Evolutionary conservation across 1,140 invertebrate species (phyloP).

Genomic region (Drosophila ogumai): DNA sequence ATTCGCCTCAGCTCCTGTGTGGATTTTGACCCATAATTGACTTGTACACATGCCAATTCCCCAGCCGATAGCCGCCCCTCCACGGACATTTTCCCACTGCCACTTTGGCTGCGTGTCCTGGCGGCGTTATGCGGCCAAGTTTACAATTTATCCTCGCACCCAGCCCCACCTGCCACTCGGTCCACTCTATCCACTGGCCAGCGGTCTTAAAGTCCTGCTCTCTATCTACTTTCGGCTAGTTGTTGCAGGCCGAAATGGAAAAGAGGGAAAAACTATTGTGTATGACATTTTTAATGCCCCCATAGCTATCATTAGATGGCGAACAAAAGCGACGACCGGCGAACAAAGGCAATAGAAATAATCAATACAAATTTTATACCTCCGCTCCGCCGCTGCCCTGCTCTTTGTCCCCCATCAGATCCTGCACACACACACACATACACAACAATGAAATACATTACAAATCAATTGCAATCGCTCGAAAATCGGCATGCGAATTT

Average conservation of each 20-base stretch:
- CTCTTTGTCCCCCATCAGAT: conserved; percentile 21
- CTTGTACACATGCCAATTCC: conserved; percentile 80
- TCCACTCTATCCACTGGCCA: background rate
- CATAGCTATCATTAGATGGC: conserved; percentile 80
- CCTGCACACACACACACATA: conserved; percentile 31
- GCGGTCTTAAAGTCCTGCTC: conserved; percentile 38
- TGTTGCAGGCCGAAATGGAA: conserved; percentile 7
- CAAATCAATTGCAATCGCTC: conserved; percentile 83
- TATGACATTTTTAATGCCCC: conserved; percentile 82
- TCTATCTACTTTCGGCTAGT: conserved; percentile 14
- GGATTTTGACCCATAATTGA: conserved; percentile 82
- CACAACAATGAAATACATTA: conserved; percentile 82
- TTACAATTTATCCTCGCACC: conserved; percentile 49
- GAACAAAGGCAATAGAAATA: conserved; percentile 82
- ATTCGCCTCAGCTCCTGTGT: conserved; percentile 67
- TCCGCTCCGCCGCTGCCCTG: background rate
- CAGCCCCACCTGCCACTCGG: conserved; percentile 11
- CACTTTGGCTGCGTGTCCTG: conserved; percentile 61
- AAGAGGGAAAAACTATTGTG: conserved; percentile 25
- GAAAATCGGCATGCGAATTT: conserved; percentile 82
- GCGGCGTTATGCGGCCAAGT: conserved; percentile 48
- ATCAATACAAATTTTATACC: conserved; percentile 81
- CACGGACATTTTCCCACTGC: background rate
- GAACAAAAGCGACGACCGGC: conserved; percentile 68
- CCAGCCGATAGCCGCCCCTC: conserved; percentile 38